Evolutionary conservation across 1,140 invertebrate species (phyloP).

Genomic region (Leptopilina clavipes): DNA sequence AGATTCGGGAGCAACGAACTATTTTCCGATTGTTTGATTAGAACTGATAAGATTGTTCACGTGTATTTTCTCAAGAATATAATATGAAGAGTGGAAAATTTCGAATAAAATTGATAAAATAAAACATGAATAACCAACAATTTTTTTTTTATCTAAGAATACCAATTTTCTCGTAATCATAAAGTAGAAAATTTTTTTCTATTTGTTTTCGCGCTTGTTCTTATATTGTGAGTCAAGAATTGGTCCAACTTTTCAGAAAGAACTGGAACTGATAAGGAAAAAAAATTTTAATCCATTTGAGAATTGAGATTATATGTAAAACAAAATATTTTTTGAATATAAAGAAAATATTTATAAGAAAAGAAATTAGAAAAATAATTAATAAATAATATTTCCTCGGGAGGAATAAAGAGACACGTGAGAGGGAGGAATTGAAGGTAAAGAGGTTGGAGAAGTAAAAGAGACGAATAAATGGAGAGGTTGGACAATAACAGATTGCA

Average conservation of each 20-base stretch:
- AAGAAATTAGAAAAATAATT: conserved; percentile 9
- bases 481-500: conserved; percentile 69
- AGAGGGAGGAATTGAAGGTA: conserved; percentile 43
- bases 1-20: conserved; percentile 10
- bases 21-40: conserved; percentile 7
- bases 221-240: no score
- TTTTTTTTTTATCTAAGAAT: no score
- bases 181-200: no score
- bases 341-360: conserved; percentile 11
- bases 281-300: no score
- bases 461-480: conserved; percentile 46
- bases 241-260: no score
- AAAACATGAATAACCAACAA: neutral
- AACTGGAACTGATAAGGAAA: no score
- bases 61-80: neutral
- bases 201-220: no score
- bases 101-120: neutral
- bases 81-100: neutral
- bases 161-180: no score
- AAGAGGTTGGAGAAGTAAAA: conserved; percentile 47
- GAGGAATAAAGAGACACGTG: conserved; percentile 48
- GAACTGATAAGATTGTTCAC: conserved; percentile 11
- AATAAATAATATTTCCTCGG: conserved; percentile 37
- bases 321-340: no score
- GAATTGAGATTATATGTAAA: no score